A percentile compares a stretch with the other conserved stretches of the same genome.
Evolutionary conservation across 2,888 invertebrate genomes (phyloP).

Genomic region (Heteromurus nitidus): DNA sequence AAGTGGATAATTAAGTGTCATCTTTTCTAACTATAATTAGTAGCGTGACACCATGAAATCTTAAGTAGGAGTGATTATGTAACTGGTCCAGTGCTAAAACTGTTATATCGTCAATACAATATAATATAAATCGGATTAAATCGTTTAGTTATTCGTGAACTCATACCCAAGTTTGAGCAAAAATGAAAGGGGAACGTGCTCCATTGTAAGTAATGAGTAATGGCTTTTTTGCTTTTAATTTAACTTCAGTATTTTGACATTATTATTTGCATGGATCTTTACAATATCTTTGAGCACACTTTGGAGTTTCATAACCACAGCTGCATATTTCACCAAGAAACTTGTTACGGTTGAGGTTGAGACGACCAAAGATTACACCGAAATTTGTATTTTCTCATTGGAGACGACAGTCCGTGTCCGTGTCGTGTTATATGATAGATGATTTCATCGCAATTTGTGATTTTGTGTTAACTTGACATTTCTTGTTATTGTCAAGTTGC

Average conservation of each 20-base stretch:
- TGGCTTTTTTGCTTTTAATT: not conserved
- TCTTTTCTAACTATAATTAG: not conserved
- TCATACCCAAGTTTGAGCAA: too few relatives aligned
- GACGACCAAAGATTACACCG: not conserved
- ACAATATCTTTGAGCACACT: not conserved
- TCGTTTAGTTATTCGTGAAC: not conserved
- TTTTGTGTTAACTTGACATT: too few relatives aligned
- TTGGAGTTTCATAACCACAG: not conserved
- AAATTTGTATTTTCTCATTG: not conserved
- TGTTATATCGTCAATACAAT: not conserved
- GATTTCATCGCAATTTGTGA: not conserved
- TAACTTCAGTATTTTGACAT: not conserved
- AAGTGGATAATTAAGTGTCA: not conserved
- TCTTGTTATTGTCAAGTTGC: too few relatives aligned
- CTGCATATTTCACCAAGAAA: not conserved
- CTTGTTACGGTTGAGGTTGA: not conserved
- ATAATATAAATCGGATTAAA: not conserved
- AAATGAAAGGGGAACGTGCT: constrained; percentile 11
- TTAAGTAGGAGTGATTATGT: not conserved
- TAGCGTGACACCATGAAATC: not conserved
- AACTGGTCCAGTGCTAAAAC: not conserved
- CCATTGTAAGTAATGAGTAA: constrained; percentile 8
- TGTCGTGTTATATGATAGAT: not conserved
- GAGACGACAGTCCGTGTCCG: not conserved
- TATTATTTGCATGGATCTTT: not conserved